Evolutionary conservation across 2,113 vertebrate genomes (phyloP), one percentile per base, ranked within the genome.

Genomic region (Nothobranchius furzeri): DNA sequence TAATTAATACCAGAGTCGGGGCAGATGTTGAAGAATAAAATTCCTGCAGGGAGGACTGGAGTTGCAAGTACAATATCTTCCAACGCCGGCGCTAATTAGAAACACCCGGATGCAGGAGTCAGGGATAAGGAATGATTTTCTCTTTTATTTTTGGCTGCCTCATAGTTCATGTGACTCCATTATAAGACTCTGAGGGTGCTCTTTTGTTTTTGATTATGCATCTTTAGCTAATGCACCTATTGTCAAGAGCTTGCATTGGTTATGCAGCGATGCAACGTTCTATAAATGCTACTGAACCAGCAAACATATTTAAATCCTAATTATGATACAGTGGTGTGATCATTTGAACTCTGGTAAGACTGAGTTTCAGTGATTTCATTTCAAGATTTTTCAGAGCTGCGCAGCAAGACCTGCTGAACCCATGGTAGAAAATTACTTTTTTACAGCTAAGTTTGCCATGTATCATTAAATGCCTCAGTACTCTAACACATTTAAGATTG

Each of bases 1-100:
- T 78, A 83, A 87, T 89, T 79, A 75, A 81, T 74, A 54, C 24
- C 53, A 75, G 60, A 77, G 64, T 83, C 56, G 56, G 64, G 76
- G 68, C 81, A 86, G 75, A 81, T 76, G 76, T 79, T 81, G 87
- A 81, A 83, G 76, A 83, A 76, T 76, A 72, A 46, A 77, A 83
- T 69, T 83, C 51, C 74, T 79, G 53, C 75, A 56, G 70, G 75
- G 83, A 83, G 51, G 52, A 47, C 53, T 77, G 3, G 7, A 57
- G 56, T 73, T 81, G 51, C 58, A 82, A 81, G 64, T 63, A 55
- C 62, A 82, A 76, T 84, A 82, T 78, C 57, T 80, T 59, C 15
- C 58, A 75, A 75, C 55, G 12, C 61, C 45, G 55, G 51, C 65
- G 51, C 66, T 78, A 86, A 89, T 86, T 81, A 86, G 79, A 85